phyloP scores from a whole-genome alignment of 2,888 invertebrate genomes.

The Acanthacorydalis orientalis region DNA sequence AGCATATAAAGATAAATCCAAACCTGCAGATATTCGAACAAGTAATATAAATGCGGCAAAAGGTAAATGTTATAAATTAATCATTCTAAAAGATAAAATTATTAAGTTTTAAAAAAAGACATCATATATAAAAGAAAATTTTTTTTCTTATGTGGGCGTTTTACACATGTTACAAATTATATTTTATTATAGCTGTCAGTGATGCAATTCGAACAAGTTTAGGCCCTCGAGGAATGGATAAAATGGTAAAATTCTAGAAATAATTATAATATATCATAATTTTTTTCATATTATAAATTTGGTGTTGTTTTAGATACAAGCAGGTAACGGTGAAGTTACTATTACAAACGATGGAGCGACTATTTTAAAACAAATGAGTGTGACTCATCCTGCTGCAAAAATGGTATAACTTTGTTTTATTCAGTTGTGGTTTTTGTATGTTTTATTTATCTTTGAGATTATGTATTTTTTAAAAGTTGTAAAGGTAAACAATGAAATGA shows the following conservation, averaged over 20 bases:
- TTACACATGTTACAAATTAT: neutral
- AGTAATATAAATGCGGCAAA: slow-evolving; percentile 98
- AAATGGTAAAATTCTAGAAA: slow-evolving; percentile 58
- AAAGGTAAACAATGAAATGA: too few relatives aligned
- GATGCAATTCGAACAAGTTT: slow-evolving; percentile 98
- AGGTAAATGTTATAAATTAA: slow-evolving; percentile 39
- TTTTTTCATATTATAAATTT: neutral
- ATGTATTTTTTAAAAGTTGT: too few relatives aligned
- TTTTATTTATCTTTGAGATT: too few relatives aligned
- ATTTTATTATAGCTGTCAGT: slow-evolving; percentile 66
- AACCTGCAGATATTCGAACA: slow-evolving; percentile 82
- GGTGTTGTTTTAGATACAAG: slow-evolving; percentile 60
- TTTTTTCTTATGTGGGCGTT: neutral
- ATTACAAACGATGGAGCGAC: slow-evolving; percentile 99
- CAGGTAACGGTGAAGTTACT: slow-evolving; percentile 93
- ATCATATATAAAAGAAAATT: neutral
- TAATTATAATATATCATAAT: slow-evolving; percentile 1
- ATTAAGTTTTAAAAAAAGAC: too few relatives aligned
- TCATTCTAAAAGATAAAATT: neutral
- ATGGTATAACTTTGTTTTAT: slow-evolving; percentile 47
- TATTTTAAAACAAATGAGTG: slow-evolving; percentile 97
- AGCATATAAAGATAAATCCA: slow-evolving; percentile 80
- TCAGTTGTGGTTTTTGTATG: too few relatives aligned
- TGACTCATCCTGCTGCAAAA: slow-evolving; percentile 96
- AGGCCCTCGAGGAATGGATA: slow-evolving; percentile 98